These are phyloP conservation scores for Andrena camellia DNA, from an alignment of 2,888 invertebrate species.

Conservation along the genomic window DNA sequence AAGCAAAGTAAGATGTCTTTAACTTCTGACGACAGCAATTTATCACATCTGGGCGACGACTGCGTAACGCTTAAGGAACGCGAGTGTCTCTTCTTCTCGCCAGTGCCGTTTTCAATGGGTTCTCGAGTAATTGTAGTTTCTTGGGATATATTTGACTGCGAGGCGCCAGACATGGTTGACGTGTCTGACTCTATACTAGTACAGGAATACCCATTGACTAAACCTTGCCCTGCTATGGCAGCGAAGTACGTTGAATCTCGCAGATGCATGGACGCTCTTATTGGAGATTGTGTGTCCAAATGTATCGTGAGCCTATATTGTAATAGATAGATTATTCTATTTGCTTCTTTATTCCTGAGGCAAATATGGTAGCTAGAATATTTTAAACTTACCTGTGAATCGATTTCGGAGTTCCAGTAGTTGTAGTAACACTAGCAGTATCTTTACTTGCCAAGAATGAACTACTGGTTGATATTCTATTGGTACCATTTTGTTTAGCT, in stretches of 20 bases:
- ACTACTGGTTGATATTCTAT: conserved; percentile 87
- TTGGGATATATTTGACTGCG: conserved; percentile 87
- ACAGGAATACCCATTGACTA: conserved; percentile 91
- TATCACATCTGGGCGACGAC: conserved; percentile 88
- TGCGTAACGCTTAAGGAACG: conserved; percentile 88
- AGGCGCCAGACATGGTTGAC: conserved; percentile 89
- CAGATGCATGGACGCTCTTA: conserved; percentile 90
- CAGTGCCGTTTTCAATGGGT: conserved; percentile 79
- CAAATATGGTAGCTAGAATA: not conserved
- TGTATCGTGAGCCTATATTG: conserved; percentile 89
- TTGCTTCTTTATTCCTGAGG: not conserved
- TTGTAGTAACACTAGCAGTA: conserved; percentile 78
- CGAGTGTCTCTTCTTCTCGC: conserved; percentile 85
- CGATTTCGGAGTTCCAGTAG: conserved; percentile 79
- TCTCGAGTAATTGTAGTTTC: conserved; percentile 87
- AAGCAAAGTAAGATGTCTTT: conserved; percentile 95
- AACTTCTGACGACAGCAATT: conserved; percentile 91
- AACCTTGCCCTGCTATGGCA: conserved; percentile 90
- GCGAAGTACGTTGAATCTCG: conserved; percentile 91
- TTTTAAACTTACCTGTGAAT: conserved; percentile 75
- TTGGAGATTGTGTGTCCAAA: conserved; percentile 89
- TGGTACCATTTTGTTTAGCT: conserved; percentile 83
- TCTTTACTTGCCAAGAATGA: conserved; percentile 87
- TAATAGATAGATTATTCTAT: conserved; percentile 6
- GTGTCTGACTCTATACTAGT: conserved; percentile 92